These are phyloP conservation scores for Corbicula japonica DNA, from an alignment of 2,888 invertebrate species.

Conservation along the genomic window DNA sequence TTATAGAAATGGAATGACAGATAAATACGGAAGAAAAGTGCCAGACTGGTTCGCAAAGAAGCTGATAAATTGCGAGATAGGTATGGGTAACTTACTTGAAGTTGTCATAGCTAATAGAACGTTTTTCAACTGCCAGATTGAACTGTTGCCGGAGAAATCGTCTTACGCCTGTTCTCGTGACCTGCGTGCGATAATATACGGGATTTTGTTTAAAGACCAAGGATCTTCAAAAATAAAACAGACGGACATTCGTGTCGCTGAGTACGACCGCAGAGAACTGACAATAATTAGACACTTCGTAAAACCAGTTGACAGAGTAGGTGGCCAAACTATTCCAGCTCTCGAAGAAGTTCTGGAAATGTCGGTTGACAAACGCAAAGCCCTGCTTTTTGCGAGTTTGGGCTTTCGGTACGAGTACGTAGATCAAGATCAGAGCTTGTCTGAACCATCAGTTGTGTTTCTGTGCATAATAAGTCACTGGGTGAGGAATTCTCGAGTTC, in stretches of 20 bases:
- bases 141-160: constrained; percentile 70
- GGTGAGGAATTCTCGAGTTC: constrained; percentile 48
- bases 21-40: constrained; percentile 72
- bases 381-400: background rate
- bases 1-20: constrained; percentile 7
- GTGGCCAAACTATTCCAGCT: background rate
- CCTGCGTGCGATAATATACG: constrained; percentile 81
- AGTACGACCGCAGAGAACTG: constrained; percentile 70
- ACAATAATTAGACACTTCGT: constrained; percentile 59
- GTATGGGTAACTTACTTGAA: constrained; percentile 89
- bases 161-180: constrained; percentile 73
- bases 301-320: constrained; percentile 27
- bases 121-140: constrained; percentile 81
- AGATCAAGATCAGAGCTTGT: constrained; percentile 17
- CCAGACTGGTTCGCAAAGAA: constrained; percentile 91
- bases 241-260: constrained; percentile 48
- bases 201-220: constrained; percentile 70
- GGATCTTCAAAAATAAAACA: background rate
- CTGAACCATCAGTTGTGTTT: constrained; percentile 2
- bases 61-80: constrained; percentile 89
- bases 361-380: background rate
- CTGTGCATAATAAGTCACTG: constrained; percentile 27
- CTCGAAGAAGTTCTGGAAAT: background rate
- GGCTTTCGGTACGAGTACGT: background rate
- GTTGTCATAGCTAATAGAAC: constrained; percentile 75